Percentiles rank a stretch among this genome's conserved stretches.
phyloP scores from a whole-genome alignment of 2,113 vertebrate species.

The Etia nguti region DNA sequence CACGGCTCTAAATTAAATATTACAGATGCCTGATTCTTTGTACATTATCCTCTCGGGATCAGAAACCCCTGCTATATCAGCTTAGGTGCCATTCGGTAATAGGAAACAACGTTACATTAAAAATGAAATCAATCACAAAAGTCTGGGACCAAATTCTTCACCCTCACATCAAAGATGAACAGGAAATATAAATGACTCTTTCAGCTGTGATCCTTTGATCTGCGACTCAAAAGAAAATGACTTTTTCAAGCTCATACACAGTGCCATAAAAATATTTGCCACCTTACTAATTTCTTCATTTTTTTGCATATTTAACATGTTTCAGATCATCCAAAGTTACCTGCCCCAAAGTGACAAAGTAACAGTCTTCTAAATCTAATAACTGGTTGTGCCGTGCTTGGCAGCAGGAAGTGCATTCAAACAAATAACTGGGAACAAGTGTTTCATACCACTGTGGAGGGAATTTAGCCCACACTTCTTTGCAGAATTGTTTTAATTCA shows the following conservation, averaged over 20 bases:
- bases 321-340: background rate
- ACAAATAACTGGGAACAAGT: background rate
- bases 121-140: background rate
- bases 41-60: background rate
- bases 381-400: background rate
- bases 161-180: background rate
- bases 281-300: background rate
- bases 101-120: background rate
- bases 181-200: background rate
- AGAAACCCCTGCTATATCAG: background rate
- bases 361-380: rapidly evolving
- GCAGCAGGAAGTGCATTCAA: background rate
- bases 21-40: background rate
- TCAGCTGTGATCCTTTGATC: rapidly evolving
- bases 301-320: background rate
- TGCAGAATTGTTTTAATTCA: background rate
- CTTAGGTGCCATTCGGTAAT: background rate
- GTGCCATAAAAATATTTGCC: background rate
- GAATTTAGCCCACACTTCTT: background rate
- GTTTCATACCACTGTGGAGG: background rate
- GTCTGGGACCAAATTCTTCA: background rate
- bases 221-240: rapidly evolving
- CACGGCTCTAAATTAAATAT: background rate
- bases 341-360: background rate
- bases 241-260: background rate